A percentile compares a stretch with the other conserved stretches of the same genome.
Conservation (phyloP, 1,140 invertebrate species). For the Eubasilissa regina region DNA sequence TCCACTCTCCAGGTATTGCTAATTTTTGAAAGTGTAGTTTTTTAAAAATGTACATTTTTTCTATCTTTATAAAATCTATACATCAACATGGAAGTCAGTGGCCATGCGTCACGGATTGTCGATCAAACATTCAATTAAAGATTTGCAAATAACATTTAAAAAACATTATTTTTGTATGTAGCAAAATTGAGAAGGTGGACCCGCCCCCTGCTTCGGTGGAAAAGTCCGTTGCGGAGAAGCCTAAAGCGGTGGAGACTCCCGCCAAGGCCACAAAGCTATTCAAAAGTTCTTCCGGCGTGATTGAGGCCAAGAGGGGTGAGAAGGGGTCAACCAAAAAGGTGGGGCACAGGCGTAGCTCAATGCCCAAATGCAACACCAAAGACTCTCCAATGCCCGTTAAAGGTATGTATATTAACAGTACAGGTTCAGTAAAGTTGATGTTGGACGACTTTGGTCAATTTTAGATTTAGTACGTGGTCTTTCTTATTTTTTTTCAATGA, state of each 20-base stretch:
- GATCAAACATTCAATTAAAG: no score
- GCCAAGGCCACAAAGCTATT: slow-evolving; percentile 50
- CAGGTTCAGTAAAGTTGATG: background rate
- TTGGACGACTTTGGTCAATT: no score
- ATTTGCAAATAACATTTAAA: background rate
- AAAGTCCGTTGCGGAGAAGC: slow-evolving; percentile 50
- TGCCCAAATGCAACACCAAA: slow-evolving; percentile 48
- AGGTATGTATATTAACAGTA: slow-evolving; percentile 8
- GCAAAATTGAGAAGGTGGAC: slow-evolving; percentile 55
- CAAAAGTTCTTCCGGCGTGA: slow-evolving; percentile 54
- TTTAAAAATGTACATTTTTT: no score
- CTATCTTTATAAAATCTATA: no score
- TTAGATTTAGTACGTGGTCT: no score
- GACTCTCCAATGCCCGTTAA: slow-evolving; percentile 40
- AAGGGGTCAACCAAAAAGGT: slow-evolving; percentile 51
- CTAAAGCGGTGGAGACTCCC: slow-evolving; percentile 50
- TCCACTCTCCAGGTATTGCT: slow-evolving; percentile 47
- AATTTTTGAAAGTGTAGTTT: no score
- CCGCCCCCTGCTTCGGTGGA: slow-evolving; percentile 2
- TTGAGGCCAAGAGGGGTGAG: slow-evolving; percentile 48
- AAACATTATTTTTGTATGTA: slow-evolving; percentile 31
- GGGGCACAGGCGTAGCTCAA: slow-evolving; percentile 52
- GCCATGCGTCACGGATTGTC: no score
- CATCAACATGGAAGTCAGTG: no score
- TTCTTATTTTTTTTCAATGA: no score